phyloP scores from a whole-genome alignment of 2,888 invertebrate species.

The Conchocele bisecta region DNA sequence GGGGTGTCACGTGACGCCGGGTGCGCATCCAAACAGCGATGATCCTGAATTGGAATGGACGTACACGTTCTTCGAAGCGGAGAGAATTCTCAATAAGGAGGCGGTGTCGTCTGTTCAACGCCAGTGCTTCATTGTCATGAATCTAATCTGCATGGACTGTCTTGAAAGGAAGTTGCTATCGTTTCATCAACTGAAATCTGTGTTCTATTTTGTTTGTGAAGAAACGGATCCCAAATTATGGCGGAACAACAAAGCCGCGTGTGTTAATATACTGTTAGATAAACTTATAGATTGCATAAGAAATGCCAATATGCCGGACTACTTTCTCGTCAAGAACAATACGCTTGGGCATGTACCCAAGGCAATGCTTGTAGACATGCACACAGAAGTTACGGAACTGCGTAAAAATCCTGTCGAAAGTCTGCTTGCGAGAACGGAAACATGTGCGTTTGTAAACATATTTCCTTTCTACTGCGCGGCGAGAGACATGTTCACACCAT shows the following conservation, averaged over 20 bases:
- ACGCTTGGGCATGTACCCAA: slow-evolving; percentile 57
- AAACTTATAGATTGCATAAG: slow-evolving; percentile 57
- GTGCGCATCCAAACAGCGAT: slow-evolving; percentile 54
- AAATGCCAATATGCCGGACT: slow-evolving; percentile 61
- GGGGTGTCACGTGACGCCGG: slow-evolving; percentile 65
- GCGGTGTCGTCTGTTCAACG: slow-evolving; percentile 64
- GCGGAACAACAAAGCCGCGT: slow-evolving; percentile 59
- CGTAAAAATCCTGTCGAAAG: slow-evolving; percentile 51
- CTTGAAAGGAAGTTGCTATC: slow-evolving; percentile 54
- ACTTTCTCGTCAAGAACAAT: slow-evolving; percentile 67
- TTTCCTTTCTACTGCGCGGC: slow-evolving; percentile 64
- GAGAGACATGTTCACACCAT: slow-evolving; percentile 53
- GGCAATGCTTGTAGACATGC: slow-evolving; percentile 45
- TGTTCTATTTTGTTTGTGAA: slow-evolving; percentile 67
- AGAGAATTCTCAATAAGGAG: slow-evolving; percentile 59
- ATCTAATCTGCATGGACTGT: slow-evolving; percentile 53
- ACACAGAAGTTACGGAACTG: slow-evolving; percentile 53
- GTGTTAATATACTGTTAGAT: slow-evolving; percentile 61
- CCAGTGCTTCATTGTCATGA: slow-evolving; percentile 63
- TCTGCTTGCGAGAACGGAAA: slow-evolving; percentile 50
- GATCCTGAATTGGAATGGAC: slow-evolving; percentile 65
- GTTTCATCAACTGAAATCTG: slow-evolving; percentile 59
- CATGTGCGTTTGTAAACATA: slow-evolving; percentile 61
- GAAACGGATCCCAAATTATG: slow-evolving; percentile 61
- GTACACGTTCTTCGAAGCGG: slow-evolving; percentile 65